Conservation (phyloP, 2,797 vertebrate genomes). For the Enteromius fasciolatus region DNA sequence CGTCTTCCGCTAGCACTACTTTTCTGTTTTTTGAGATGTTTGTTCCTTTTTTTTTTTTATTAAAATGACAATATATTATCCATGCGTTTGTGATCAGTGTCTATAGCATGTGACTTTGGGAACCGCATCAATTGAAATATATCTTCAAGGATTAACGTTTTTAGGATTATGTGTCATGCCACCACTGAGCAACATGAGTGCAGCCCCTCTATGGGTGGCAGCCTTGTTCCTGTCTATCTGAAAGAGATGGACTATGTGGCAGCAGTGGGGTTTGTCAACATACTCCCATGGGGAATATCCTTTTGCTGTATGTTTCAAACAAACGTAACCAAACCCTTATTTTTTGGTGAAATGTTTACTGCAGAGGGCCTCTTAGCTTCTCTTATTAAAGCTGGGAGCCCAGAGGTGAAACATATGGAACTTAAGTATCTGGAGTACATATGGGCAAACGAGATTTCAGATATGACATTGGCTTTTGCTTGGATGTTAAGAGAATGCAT, state of each 20-base stretch:
- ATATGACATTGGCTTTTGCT: neutral
- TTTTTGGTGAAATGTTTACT: constrained; percentile 39
- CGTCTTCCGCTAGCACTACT: neutral
- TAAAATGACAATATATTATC: neutral
- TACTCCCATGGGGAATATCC: constrained; percentile 36
- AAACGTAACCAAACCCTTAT: constrained; percentile 39
- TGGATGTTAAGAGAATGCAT: neutral
- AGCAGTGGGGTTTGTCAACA: constrained; percentile 33
- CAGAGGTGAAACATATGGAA: constrained; percentile 12
- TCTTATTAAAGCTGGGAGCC: neutral
- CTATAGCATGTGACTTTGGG: neutral
- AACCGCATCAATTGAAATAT: neutral
- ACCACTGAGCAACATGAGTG: neutral
- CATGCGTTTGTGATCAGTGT: neutral
- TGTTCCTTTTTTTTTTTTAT: neutral
- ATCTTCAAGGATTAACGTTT: neutral
- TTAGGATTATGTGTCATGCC: constrained; percentile 16
- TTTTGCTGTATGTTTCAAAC: constrained; percentile 32
- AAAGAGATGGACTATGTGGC: constrained; percentile 34
- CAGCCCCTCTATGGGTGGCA: constrained; percentile 44
- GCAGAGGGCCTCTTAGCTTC: neutral
- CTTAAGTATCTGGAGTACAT: constrained; percentile 10
- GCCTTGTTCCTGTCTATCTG: constrained; percentile 35
- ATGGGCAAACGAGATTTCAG: neutral
- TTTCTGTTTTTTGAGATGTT: neutral